Conservation (phyloP, 2,797 vertebrate genomes). For the Serranus cabrilla region DNA sequence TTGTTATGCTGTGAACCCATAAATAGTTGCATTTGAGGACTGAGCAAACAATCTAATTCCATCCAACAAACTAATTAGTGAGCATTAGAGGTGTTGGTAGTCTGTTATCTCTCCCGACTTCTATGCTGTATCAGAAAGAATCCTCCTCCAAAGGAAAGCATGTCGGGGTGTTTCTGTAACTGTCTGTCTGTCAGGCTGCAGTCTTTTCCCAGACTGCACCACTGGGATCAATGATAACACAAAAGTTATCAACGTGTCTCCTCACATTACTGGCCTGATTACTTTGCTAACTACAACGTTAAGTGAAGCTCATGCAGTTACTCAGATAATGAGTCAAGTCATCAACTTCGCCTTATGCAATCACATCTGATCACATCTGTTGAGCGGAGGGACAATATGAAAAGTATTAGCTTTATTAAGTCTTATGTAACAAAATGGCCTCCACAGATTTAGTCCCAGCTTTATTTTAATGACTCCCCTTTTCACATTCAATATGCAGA, state of each 20-base stretch:
- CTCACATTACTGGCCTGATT: constrained; percentile 5
- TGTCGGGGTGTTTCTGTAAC: neutral
- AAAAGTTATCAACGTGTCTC: constrained; percentile 4
- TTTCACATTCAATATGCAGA: constrained; percentile 45
- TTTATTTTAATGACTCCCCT: constrained; percentile 18
- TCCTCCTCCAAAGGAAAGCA: neutral
- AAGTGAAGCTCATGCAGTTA: constrained; percentile 7
- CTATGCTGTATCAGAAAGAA: too few species aligned
- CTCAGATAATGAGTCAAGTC: constrained; percentile 38
- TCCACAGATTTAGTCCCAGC: constrained; percentile 19
- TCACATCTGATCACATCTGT: constrained; percentile 41
- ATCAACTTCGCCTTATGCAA: constrained; percentile 37
- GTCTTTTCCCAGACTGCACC: neutral
- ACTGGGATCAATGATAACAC: neutral
- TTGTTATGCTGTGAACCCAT: too few species aligned
- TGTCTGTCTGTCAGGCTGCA: neutral
- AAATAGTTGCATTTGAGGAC: too few species aligned
- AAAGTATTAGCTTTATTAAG: constrained; percentile 44
- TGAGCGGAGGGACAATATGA: constrained; percentile 36
- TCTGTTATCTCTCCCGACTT: too few species aligned
- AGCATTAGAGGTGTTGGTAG: too few species aligned
- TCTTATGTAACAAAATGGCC: constrained; percentile 46
- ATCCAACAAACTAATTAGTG: too few species aligned
- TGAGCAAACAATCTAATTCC: too few species aligned
- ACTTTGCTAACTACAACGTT: neutral